These are phyloP conservation scores for Butorides virescens DNA, from an alignment of 2,113 vertebrate species.

Conservation along the genomic window DNA sequence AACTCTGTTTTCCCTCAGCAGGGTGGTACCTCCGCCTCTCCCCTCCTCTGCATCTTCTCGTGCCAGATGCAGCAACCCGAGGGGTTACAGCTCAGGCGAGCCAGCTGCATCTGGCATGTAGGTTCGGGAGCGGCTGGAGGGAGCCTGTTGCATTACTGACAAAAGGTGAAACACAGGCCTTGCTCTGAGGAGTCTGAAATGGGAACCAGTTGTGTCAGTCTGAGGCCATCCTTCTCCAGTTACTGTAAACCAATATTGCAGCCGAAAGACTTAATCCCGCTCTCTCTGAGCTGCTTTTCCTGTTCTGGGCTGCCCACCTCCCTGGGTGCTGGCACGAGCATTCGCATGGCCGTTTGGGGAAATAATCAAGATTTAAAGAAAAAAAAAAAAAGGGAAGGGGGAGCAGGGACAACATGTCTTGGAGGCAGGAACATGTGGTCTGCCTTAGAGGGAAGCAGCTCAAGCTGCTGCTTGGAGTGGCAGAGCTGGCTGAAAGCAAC, in stretches of 20 bases:
- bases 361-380: background rate
- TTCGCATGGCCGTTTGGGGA: background rate
- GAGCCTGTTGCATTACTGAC: background rate
- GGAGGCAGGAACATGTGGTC: background rate
- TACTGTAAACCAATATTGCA: slow-evolving; percentile 24
- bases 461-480: background rate
- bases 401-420: no score
- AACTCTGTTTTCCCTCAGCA: background rate
- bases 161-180: slow-evolving; percentile 33
- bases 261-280: background rate
- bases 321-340: background rate
- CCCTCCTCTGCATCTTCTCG: background rate
- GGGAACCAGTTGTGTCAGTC: slow-evolving; percentile 40
- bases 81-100: background rate
- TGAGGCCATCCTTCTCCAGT: slow-evolving; percentile 41
- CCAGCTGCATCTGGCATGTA: background rate
- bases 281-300: background rate
- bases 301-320: background rate
- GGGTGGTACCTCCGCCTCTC: background rate
- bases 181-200: background rate
- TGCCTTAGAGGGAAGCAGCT: background rate
- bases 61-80: background rate
- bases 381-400: fast-evolving
- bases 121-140: background rate
- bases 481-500: background rate